Evolutionary conservation across 2,113 vertebrate species (phyloP), one percentile per base, ranked within the genome.

Genomic region (Taurulus bubalis): DNA sequence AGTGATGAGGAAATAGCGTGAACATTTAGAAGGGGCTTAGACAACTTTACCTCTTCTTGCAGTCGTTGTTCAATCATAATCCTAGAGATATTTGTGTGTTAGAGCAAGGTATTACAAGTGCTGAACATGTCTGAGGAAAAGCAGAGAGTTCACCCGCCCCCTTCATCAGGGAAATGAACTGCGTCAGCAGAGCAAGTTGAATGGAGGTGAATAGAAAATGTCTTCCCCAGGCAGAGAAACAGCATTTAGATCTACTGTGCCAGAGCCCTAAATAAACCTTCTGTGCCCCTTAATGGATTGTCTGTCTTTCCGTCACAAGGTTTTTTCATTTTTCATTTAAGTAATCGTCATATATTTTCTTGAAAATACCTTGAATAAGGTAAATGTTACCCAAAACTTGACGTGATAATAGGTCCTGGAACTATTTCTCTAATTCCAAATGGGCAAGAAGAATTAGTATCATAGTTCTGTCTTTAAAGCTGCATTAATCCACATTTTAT

Each of bases 161-260:
- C 64, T 84, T 86, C 68, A 66, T 93, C 88, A 80, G 79, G 77
- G 69, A 85, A 87, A 90, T 65, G 79, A 90, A 78, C 18, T 45
- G 80, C 75, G 90, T 90, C 80, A 83, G 83, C 77, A 76, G 75
- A 85, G 72, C 12, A 73, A 59, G 71, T 71, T 84, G 65, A 91
- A 84, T 88, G 77, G 82, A 71, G 68, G 86, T 85, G 83, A 86
- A 88, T 90, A 89, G 79, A 89, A 91, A 85, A 90, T 85, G 80
- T 59, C 84, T 87, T 88, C 85, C 59, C 71, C 36, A 53, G 71
- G 85, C 82, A 88, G 84, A 76, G 47, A 49, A 32, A 38, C 72
- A 71, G 80, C 82, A 75, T 64, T 55, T 24, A 80, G 68, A 83
- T 75, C 70, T 72, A 71, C 81, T 66, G 79, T 64, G 75, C 60